phyloP scores from a whole-genome alignment of 2,888 invertebrate genomes.

The Drosophila putrida region DNA sequence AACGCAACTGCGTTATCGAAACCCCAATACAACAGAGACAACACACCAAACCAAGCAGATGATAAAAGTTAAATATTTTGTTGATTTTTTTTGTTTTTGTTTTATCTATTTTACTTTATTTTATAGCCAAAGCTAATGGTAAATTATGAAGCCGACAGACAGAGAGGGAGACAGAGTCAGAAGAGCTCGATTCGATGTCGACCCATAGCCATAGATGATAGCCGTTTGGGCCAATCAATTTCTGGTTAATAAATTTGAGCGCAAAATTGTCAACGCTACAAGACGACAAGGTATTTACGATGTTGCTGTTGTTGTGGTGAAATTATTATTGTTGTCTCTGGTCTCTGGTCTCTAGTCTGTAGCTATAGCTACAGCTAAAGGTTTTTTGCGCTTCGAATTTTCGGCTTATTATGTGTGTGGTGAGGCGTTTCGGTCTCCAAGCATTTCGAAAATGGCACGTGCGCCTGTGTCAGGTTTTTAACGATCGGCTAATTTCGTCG shows the following conservation, averaged over 20 bases:
- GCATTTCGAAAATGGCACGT: slow-evolving; percentile 79
- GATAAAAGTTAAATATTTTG: slow-evolving; percentile 46
- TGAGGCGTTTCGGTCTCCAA: slow-evolving; percentile 65
- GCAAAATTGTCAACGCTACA: slow-evolving; percentile 74
- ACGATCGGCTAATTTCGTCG: slow-evolving; percentile 75
- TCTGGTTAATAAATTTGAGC: slow-evolving; percentile 80
- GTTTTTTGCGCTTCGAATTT: slow-evolving; percentile 27
- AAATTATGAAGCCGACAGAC: slow-evolving; percentile 67
- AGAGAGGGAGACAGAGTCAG: slow-evolving; percentile 14
- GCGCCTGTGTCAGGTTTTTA: slow-evolving; percentile 80
- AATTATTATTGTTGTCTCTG: slow-evolving; percentile 64
- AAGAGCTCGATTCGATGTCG: slow-evolving; percentile 19
- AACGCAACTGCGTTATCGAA: slow-evolving; percentile 64
- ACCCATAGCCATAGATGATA: slow-evolving; percentile 65
- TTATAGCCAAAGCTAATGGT: slow-evolving; percentile 70
- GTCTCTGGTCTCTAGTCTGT: background rate
- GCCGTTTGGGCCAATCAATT: slow-evolving; percentile 79
- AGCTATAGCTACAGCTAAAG: too few species aligned
- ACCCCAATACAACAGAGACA: slow-evolving; percentile 31
- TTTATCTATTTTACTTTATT: slow-evolving; percentile 27
- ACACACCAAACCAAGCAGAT: slow-evolving; percentile 4
- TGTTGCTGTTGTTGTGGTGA: slow-evolving; percentile 55
- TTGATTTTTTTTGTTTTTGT: slow-evolving; percentile 35
- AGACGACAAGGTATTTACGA: slow-evolving; percentile 67
- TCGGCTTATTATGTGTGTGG: slow-evolving; percentile 53